A percentile compares a stretch with the other conserved stretches of the same genome.
Conservation (phyloP, 2,888 invertebrate genomes). For the Opisthograptis luteolata region DNA sequence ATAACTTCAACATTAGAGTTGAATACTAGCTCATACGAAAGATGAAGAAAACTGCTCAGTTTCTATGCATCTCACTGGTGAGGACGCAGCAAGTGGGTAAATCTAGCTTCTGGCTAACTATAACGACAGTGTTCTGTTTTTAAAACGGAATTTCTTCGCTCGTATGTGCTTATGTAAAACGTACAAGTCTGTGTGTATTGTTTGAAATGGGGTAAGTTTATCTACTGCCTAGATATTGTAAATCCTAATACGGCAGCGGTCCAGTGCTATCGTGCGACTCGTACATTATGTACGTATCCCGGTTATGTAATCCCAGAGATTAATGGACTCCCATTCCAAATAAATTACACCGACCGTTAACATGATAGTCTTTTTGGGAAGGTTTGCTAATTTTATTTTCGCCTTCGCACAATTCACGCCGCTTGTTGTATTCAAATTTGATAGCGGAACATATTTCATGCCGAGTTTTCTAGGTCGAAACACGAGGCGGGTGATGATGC, state of each 20-base stretch:
- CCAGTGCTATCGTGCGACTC: constrained; percentile 34
- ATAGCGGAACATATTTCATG: constrained; percentile 71
- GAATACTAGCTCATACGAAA: too few relatives aligned
- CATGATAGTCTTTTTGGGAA: constrained; percentile 45
- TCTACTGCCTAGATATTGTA: constrained; percentile 10
- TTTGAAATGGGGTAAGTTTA: background rate
- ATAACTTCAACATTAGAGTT: too few relatives aligned
- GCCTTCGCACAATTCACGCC: constrained; percentile 32
- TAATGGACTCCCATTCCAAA: constrained; percentile 52
- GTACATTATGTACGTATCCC: constrained; percentile 38
- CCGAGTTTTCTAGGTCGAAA: constrained; percentile 59
- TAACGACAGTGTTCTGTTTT: too few relatives aligned
- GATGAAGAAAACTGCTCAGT: too few relatives aligned
- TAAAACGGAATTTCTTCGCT: too few relatives aligned
- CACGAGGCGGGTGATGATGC: constrained; percentile 40
- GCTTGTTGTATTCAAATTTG: constrained; percentile 64
- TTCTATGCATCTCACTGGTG: too few relatives aligned
- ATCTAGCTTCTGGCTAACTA: too few relatives aligned
- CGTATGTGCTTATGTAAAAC: too few relatives aligned
- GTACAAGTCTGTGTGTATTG: too few relatives aligned
- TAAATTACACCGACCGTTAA: constrained; percentile 53
- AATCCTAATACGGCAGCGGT: constrained; percentile 12
- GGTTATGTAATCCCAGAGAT: constrained; percentile 41
- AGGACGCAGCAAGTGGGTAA: too few relatives aligned
- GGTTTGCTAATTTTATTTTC: constrained; percentile 59